Conservation (phyloP, 1,140 invertebrate genomes). For the Subanguina moxae region DNA sequence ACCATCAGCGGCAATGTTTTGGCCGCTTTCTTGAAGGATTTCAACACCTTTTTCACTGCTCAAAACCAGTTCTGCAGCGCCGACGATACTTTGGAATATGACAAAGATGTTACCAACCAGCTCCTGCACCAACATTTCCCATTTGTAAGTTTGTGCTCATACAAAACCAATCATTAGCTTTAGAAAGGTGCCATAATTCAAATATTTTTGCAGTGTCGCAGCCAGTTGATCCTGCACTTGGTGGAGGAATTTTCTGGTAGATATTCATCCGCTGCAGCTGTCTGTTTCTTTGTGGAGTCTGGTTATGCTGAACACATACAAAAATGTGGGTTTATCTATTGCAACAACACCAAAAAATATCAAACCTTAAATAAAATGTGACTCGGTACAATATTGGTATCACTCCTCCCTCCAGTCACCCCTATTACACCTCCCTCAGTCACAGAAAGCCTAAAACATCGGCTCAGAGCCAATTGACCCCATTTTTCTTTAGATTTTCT, state of each 20-base stretch:
- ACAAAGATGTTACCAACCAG: constrained; percentile 18
- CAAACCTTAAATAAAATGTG: too few relatives aligned
- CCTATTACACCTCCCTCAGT: too few relatives aligned
- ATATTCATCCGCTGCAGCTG: constrained; percentile 22
- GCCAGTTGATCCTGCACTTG: constrained; percentile 18
- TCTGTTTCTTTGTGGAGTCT: constrained; percentile 30
- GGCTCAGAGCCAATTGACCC: too few relatives aligned
- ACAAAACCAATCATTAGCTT: background rate
- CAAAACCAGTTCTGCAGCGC: background rate
- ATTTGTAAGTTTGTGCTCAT: background rate
- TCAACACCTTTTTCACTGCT: constrained; percentile 11
- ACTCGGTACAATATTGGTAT: too few relatives aligned
- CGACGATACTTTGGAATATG: background rate
- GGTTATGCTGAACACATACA: constrained; percentile 14
- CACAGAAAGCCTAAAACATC: too few relatives aligned
- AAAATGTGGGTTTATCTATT: constrained; percentile 7
- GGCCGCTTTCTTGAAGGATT: constrained; percentile 24
- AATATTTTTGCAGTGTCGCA: constrained; percentile 20
- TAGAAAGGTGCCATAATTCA: background rate
- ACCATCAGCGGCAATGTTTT: constrained; percentile 14
- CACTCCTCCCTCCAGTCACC: too few relatives aligned
- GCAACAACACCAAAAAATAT: too few relatives aligned
- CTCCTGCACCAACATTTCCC: constrained; percentile 28
- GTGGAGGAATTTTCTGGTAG: constrained; percentile 24
- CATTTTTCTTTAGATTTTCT: constrained; percentile 22